Conservation (phyloP, 2,888 invertebrate species). For the Odontomyia ornata region DNA sequence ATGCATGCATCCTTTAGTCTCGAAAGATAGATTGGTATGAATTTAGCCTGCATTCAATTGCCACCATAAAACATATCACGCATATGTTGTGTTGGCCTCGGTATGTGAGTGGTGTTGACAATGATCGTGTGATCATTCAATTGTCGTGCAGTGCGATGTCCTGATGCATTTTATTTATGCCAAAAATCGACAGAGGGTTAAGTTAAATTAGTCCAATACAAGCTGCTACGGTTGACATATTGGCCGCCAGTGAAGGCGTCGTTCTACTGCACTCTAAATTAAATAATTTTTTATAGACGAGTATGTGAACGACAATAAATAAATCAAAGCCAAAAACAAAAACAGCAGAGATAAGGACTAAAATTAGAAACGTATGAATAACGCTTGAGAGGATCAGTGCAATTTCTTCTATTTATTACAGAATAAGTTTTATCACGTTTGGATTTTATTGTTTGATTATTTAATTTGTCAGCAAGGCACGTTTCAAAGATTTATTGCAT, state of each 20-base stretch:
- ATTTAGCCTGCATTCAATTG: neutral
- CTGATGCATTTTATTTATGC: slow-evolving; percentile 38
- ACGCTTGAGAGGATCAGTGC: no score
- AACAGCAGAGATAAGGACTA: neutral
- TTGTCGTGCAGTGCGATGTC: neutral
- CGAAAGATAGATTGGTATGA: neutral
- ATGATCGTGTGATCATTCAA: slow-evolving; percentile 36
- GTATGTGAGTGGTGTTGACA: slow-evolving; percentile 16
- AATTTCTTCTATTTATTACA: no score
- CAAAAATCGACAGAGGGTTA: slow-evolving; percentile 43
- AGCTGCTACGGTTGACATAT: slow-evolving; percentile 17
- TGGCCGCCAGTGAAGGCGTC: slow-evolving; percentile 32
- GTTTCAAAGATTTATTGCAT: no score
- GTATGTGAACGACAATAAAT: no score
- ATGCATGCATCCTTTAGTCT: neutral
- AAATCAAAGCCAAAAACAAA: neutral
- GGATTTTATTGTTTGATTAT: no score
- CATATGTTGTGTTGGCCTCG: neutral
- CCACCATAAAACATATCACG: slow-evolving; percentile 6
- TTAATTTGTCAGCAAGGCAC: no score
- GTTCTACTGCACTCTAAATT: neutral
- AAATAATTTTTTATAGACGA: neutral
- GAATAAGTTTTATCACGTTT: no score
- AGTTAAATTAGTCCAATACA: slow-evolving; percentile 41
- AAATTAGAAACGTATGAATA: neutral